Evolutionary conservation across 2,113 vertebrate genomes (phyloP), one percentile per base, ranked within the genome.

Genomic region (Nerophis ophidion): DNA sequence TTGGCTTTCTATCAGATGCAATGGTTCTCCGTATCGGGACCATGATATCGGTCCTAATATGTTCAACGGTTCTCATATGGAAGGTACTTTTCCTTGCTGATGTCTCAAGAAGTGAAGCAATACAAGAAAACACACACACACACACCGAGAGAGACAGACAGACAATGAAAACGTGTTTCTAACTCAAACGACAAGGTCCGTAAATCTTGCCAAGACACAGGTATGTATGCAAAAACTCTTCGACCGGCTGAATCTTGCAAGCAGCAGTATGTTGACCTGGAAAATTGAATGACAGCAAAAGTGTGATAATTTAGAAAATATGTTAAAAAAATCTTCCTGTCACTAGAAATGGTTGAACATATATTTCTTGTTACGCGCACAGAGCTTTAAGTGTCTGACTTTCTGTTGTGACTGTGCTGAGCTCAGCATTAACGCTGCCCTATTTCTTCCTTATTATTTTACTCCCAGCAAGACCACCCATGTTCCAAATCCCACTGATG

Each of bases 181-280:
- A 63, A 75, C 79, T 85, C 74, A 72, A 74, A 75, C 15, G 62
- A 54, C 65, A 65, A 69, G 54, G 66, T 79, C 64, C 55, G 61
- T 86, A 86, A 89, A 86, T 90, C 79, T 81, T 70, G 26, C 70
- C 19, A n/a, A 80, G 74, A 85, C 85, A 81, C 75, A 84, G 84
- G 81, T 82, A 86, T 86, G 81, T 82, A 86, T 86, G 83, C 80
- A 74, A 76, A 48, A 8, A 9, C 63, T 60, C 48, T 76, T 76
- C 72, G 75, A 79, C 81, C 53, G 79, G 75, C 79, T 74, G 35
- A 34, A 74, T 84, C 79, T 83, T 86, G 76, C 63, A 76, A 50
- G 48, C 57, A 60, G 63, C 40, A 63, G 59, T 38, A 69, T 40
- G 62, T 19, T 64, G 16, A 49, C 44, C 52, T 45, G 13, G 19